A percentile compares a stretch with the other conserved stretches of the same genome.
Conservation (phyloP, 2,888 invertebrate genomes). For the Acutogordius australiensis region DNA sequence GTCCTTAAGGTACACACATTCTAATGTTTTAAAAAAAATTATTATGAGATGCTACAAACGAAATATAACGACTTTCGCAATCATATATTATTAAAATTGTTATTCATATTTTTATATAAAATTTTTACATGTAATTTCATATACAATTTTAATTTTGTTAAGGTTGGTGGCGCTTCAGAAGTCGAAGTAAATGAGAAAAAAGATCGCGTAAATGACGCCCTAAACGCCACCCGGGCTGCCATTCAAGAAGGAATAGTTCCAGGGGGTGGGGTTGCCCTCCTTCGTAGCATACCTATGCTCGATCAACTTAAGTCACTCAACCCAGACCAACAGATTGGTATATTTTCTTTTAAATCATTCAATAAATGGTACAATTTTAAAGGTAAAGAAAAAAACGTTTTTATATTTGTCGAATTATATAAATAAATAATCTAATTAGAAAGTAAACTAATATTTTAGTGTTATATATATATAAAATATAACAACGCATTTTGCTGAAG, state of each 20-base stretch:
- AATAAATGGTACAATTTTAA: too few relatives aligned
- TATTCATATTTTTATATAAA: neutral
- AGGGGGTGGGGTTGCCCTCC: constrained; percentile 66
- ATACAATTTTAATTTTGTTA: constrained; percentile 13
- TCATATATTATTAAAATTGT: constrained; percentile 8
- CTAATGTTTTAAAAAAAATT: too few relatives aligned
- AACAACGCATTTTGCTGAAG: too few relatives aligned
- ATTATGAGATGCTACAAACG: too few relatives aligned
- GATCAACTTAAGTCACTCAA: constrained; percentile 37
- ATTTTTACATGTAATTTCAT: constrained; percentile 10
- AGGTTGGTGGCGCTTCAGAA: constrained; percentile 49
- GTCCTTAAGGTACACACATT: constrained; percentile 34
- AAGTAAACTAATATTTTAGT: too few relatives aligned
- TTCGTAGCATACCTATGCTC: constrained; percentile 46
- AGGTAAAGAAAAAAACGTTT: too few relatives aligned
- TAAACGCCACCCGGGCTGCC: constrained; percentile 72
- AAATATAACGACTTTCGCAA: constrained; percentile 11
- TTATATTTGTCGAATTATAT: too few relatives aligned
- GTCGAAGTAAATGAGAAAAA: constrained; percentile 89
- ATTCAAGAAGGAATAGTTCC: constrained; percentile 88
- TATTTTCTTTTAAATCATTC: too few relatives aligned
- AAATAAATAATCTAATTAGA: too few relatives aligned
- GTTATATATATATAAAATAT: too few relatives aligned
- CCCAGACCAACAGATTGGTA: constrained; percentile 43
- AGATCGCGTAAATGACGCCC: constrained; percentile 68